Base-by-base conservation (phyloP, 2,113 vertebrate genomes). In the Chauna torquata region DNA sequence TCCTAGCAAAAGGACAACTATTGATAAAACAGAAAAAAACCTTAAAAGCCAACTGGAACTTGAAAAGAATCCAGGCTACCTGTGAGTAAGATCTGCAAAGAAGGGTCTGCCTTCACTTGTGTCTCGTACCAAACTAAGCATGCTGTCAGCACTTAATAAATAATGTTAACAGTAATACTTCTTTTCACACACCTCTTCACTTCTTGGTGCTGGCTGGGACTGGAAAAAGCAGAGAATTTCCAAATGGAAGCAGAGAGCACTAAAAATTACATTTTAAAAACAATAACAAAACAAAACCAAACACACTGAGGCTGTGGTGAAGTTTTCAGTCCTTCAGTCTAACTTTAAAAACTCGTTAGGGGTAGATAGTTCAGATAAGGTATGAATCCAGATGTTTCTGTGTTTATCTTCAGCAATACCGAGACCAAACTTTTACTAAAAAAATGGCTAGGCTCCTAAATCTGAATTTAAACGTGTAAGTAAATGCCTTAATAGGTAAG, bases 331-430 rank as follows among this genome's bases (percentile, higher is more conserved):
- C 89, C 49, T 87, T 95, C 86, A 82, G 49, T 86, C 82, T 88
- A 92, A 95, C 78, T 95, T 87, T 70, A 58, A 90, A 94, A 92
- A 79, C 71, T 94, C 93, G 77, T 95, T 96, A 94, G 61, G 44
- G 38, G 50, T 84, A 96, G 92, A 95, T 95, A 96, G 32, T 84
- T 94, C 90, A 84, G 90, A 96, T 97, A 97, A 96, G 81, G 64
- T 96, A 93, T 72, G 91, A 94, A 94, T 94, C 86, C 97, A 96
- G 96, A 96, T 95, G 92, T 95, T 94, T 88, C 88, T 82, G 27
- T 97, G 92, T 95, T 95, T 92, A 79, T 87, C 83, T 82, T 92
- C 58, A 74, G 44, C 70, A 95, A 82, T 32, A 85, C 5, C 0
- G 0, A 42, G 77, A 82, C 90, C 88, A 96, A 94, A 82, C 87